Evolutionary conservation across 2,113 vertebrate species (phyloP).

Genomic region (Jacana jacana): DNA sequence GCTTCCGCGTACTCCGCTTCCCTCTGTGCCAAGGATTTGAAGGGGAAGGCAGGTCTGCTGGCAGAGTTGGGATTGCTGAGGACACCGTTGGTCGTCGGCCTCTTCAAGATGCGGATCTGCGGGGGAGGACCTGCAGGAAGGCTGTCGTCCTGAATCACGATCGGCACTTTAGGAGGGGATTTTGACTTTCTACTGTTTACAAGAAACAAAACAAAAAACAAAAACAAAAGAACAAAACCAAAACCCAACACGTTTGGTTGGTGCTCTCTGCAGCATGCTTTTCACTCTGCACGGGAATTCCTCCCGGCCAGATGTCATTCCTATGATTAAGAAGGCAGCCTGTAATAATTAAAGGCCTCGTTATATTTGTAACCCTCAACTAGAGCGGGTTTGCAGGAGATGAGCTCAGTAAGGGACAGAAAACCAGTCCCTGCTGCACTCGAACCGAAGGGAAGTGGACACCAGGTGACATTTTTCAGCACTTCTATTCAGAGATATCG

Average conservation of each 20-base stretch:
- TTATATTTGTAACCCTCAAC: neutral
- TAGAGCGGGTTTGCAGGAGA: neutral
- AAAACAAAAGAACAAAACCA: too few relatives aligned
- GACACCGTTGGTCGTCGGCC: constrained; percentile 90
- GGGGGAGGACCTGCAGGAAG: constrained; percentile 87
- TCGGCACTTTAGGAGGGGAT: constrained; percentile 85
- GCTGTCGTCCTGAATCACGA: constrained; percentile 94
- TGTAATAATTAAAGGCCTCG: neutral
- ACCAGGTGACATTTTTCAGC: neutral
- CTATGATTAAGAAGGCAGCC: neutral
- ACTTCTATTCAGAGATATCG: fast-evolving
- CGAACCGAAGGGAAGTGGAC: neutral
- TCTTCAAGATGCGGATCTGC: constrained; percentile 95
- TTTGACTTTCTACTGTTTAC: constrained; percentile 82
- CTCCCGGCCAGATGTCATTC: neutral
- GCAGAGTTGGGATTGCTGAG: constrained; percentile 78
- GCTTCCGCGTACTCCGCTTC: constrained; percentile 97
- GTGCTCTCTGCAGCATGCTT: fast-evolving
- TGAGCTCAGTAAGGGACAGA: neutral
- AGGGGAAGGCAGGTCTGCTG: constrained; percentile 84
- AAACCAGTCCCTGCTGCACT: neutral
- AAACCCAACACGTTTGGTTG: neutral
- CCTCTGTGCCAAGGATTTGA: constrained; percentile 93
- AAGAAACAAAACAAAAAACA: neutral
- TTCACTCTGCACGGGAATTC: fast-evolving